phyloP scores from a whole-genome alignment of 2,888 invertebrate genomes.

The Aphrophora alni region DNA sequence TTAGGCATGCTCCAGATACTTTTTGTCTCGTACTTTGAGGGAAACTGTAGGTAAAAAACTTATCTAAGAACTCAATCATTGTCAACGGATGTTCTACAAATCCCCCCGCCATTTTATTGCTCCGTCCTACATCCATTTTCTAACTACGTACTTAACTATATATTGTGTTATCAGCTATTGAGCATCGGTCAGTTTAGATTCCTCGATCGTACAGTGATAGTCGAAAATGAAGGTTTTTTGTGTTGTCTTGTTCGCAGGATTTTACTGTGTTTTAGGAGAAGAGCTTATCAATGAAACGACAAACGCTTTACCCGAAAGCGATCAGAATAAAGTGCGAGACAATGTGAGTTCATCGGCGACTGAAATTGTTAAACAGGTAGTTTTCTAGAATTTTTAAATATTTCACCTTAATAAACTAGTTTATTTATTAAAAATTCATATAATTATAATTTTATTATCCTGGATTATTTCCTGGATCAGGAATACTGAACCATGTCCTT shows the following conservation, averaged over 20 bases:
- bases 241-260: background rate
- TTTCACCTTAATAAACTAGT: no score
- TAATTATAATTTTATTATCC: no score
- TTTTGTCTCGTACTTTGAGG: background rate
- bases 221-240: background rate
- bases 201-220: no score
- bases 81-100: background rate
- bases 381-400: no score
- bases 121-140: background rate
- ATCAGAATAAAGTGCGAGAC: no score
- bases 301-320: no score
- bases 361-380: background rate
- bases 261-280: background rate
- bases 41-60: background rate
- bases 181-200: background rate
- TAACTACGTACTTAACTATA: no score
- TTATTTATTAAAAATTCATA: no score
- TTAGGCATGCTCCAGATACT: background rate
- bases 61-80: background rate
- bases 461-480: no score
- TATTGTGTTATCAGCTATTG: background rate
- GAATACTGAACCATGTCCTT: no score
- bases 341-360: no score
- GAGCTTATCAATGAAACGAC: background rate
- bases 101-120: background rate